Evolutionary conservation across 2,888 invertebrate species (phyloP), one percentile per base, ranked within the genome.

Genomic region (Epinotia ramella): DNA sequence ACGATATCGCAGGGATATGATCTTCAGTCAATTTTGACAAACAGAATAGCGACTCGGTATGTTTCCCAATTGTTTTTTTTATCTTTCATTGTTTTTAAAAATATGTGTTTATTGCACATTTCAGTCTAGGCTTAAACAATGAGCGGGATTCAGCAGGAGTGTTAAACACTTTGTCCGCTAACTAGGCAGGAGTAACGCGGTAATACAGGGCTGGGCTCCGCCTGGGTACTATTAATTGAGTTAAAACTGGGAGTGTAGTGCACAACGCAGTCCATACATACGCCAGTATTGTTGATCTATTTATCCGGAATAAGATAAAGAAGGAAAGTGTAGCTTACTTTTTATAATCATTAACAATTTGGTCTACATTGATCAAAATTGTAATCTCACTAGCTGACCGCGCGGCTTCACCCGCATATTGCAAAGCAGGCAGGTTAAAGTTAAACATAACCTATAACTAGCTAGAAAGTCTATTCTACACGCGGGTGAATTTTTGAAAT

Each of bases 211-310:
- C 81, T 79, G 76, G 68, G 71, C 77, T 57, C 57, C 18, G 78
- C 74, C 79, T 79, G 82, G 80, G 79, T 81, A 78, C 80, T 82
- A 81, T 84, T 85, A 88, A 87, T 84, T 84, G 82, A 84, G 86
- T 88, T 87, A 86, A 86, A 86, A 74, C 77, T 24, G 62, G 6
- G 65, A 70, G 59, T 70, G 59, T 46, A 44, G 69, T 64, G 53
- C 40, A 49, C 59, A 70, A 49, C 53, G 20, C 33, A 62, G 70
- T 53, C 63, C 53, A 53, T 70, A 62, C 46, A 62, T 49, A 18
- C 16, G 28, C 28, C n/a, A 20, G 11, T 69, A 28, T 5, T 11
- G 56, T 18, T 40, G 18, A 9, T 3, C n/a, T 9, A 12, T 53
- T 53, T n/a, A 33, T 56, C 12, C 16, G 49, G 9, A 66, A 28